A percentile compares a stretch with the other conserved stretches of the same genome.
phyloP scores from a whole-genome alignment of 2,888 invertebrate species.

The Venustoraphidia nigricollis region DNA sequence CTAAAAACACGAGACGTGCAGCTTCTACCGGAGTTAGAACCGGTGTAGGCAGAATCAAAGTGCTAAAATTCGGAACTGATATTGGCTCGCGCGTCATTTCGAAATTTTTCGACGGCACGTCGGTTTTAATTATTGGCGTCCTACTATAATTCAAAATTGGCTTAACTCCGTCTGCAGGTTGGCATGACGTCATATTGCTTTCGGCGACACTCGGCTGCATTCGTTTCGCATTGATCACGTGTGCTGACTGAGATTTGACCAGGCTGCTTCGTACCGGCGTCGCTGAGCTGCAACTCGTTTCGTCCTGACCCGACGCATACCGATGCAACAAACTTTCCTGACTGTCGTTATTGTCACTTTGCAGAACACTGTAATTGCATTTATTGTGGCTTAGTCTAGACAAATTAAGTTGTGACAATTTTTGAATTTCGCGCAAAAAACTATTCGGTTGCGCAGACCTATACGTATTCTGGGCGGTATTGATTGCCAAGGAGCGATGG shows the following conservation, averaged over 20 bases:
- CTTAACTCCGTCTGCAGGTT: constrained; percentile 6
- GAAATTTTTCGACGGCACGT: constrained; percentile 12
- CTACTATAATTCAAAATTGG: constrained; percentile 15
- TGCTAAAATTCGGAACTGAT: constrained; percentile 59
- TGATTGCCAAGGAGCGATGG: constrained; percentile 2
- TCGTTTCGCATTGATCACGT: constrained; percentile 35
- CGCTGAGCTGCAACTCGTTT: constrained; percentile 16
- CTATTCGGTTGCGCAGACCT: constrained; percentile 13
- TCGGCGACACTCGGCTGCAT: constrained; percentile 16
- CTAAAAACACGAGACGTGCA: constrained; percentile 50
- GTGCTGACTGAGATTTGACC: constrained; percentile 41
- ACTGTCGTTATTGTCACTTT: constrained; percentile 41
- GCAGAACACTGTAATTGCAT: constrained; percentile 55
- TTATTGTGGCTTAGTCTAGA: constrained; percentile 45
- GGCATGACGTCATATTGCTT: constrained; percentile 14
- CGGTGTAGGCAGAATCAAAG: constrained; percentile 45
- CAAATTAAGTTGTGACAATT: constrained; percentile 53
- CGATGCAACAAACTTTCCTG: constrained; percentile 43
- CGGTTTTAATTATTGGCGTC: too few relatives aligned
- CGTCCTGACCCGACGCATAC: constrained; percentile 16
- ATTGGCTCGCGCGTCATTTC: constrained; percentile 47
- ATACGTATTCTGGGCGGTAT: constrained; percentile 1
- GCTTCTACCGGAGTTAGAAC: constrained; percentile 52
- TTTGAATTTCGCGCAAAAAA: constrained; percentile 50
- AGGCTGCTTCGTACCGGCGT: constrained; percentile 22